Evolutionary conservation across 2,797 vertebrate genomes (phyloP), one percentile per base, ranked within the genome.

Genomic region (Chaetodon trifasciatus): DNA sequence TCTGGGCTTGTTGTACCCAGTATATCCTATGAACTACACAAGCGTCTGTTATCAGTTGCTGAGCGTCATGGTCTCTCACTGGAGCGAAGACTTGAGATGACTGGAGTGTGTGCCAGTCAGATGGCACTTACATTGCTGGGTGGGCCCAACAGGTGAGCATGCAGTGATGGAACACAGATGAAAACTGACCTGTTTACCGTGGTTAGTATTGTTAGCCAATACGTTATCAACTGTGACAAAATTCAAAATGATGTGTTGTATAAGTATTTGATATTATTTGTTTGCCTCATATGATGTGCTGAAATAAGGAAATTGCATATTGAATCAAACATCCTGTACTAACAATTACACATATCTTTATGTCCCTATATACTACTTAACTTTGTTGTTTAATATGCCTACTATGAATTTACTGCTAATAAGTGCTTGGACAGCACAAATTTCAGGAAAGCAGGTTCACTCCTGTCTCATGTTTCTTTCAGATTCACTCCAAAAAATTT

Each of bases 401-500:
- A n/a, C 32, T n/a, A 8, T 56, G 1, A 32, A 44, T 52, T 50
- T 23, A 23, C 9, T 64, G 12, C 1, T 9, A 47, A 19, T 69
- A 23, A 21, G 3, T 58, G 42, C 11, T 57, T 21, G 23, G 3
- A 8, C 1, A 70, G 1, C 0, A 35, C 8, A 56, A 19, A 44
- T 23, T 64, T 10, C 3, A 28, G 46, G 4, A 81, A 46, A 16
- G 5, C 1, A 53, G 39, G 17, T 32, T 32, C 7, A 1, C 8
- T 76, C 24, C 4, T 35, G 16, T 56, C 28, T 53, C 1, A 1
- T 19, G 0, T 56, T 24, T 65, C 8, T 83, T 83, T 6, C 83
- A 99, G 98, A 88, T 94, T 99, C 79, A 99, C 98, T 61, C 98
- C 98, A 0, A 99, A 99, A 88, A 99, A 99, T n/a, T 95, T 99